Evolutionary conservation across 2,797 vertebrate genomes (phyloP).

Genomic region (Molossus alvarezi): DNA sequence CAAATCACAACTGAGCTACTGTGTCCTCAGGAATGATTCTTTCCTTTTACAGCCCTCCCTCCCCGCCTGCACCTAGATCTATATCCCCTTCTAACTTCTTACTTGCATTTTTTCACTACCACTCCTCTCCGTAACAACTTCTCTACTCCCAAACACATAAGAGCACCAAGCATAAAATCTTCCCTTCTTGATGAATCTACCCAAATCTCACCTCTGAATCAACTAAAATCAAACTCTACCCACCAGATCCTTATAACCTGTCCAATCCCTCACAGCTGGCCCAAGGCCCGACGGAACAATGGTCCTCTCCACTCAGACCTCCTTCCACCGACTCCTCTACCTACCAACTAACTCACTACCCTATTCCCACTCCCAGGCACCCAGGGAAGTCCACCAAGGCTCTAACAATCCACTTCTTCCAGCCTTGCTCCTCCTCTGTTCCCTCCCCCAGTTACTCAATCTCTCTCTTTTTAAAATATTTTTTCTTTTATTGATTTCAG

Average conservation of each 20-base stretch:
- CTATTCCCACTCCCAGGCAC: neutral
- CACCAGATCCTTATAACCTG: neutral
- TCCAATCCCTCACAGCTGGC: neutral
- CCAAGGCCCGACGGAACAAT: neutral
- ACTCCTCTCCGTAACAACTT: neutral
- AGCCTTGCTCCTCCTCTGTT: neutral
- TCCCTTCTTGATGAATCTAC: neutral
- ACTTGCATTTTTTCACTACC: neutral
- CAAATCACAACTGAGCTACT: constrained; percentile 79
- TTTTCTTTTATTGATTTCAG: no score
- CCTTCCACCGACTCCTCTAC: neutral
- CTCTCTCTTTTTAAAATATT: neutral
- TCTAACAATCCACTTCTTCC: neutral
- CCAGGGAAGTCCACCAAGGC: neutral
- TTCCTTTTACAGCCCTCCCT: neutral
- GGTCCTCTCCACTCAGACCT: neutral
- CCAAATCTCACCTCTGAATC: constrained; percentile 58
- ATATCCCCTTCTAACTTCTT: neutral
- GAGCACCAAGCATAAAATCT: neutral
- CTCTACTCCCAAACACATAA: neutral
- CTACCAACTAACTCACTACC: neutral
- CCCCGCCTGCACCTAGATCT: neutral
- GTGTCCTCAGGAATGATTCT: constrained; percentile 85
- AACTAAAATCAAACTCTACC: neutral
- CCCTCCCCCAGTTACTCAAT: neutral